Evolutionary conservation across 2,113 vertebrate species (phyloP).

Genomic region (Trinectes maculatus): DNA sequence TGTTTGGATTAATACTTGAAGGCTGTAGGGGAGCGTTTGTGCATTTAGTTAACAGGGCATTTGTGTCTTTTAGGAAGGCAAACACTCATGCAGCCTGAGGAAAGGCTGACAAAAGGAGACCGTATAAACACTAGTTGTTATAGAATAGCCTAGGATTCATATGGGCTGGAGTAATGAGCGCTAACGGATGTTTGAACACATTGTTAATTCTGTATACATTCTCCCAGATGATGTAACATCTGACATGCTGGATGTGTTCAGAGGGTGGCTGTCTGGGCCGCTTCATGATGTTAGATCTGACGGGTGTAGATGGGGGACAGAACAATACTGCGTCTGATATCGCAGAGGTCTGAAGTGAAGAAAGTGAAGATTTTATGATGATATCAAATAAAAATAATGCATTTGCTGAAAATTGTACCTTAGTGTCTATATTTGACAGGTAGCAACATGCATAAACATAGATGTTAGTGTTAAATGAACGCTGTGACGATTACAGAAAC

Average conservation of each 20-base stretch:
- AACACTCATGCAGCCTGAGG: slow-evolving; percentile 27
- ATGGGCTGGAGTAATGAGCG: slow-evolving; percentile 64
- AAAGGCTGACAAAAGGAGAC: slow-evolving; percentile 44
- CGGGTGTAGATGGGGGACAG: not conserved
- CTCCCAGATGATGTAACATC: slow-evolving; percentile 69
- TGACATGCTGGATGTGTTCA: slow-evolving; percentile 52
- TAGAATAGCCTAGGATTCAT: slow-evolving; percentile 60
- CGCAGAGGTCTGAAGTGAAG: slow-evolving; percentile 20
- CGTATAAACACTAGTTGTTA: slow-evolving; percentile 74
- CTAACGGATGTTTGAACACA: slow-evolving; percentile 74
- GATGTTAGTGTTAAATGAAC: too few species aligned
- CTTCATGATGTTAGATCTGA: slow-evolving; percentile 54
- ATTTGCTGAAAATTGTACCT: too few species aligned
- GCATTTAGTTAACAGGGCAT: slow-evolving; percentile 30
- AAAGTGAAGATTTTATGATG: too few species aligned
- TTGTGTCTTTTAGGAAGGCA: slow-evolving; percentile 34
- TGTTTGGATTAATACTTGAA: slow-evolving; percentile 60
- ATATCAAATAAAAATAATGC: too few species aligned
- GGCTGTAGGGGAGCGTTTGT: slow-evolving; percentile 5
- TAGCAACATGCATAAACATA: too few species aligned
- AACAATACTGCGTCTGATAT: slow-evolving; percentile 10
- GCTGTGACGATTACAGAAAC: too few species aligned
- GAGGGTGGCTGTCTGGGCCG: slow-evolving; percentile 42
- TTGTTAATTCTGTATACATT: slow-evolving; percentile 71
- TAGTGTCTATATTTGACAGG: too few species aligned